Base-by-base conservation (phyloP, 2,797 vertebrate genomes). In the Eptatretus atami region DNA sequence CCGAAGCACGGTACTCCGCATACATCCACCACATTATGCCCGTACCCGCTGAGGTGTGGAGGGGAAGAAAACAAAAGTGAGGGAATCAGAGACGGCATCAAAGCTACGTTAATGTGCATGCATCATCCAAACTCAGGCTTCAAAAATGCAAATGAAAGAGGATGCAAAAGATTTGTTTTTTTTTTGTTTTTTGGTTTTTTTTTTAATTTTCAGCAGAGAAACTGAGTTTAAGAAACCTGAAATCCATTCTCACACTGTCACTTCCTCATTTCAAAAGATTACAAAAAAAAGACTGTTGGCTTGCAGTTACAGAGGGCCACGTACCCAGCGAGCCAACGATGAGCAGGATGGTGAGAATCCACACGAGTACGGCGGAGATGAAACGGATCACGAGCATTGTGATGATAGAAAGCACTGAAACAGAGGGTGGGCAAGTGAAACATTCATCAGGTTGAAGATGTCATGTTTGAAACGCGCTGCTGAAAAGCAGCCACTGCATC, bases 331-430 rank as follows among this genome's bases (percentile, higher is more conserved):
- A 93, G 63, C 86, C 87, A 13, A 96, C 76, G 69, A 88, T 77
- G 63, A 93, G 81, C 71, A 90, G 72, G 67, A 78, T 75, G 53
- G 88, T 94, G 72, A 96, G 76, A 75, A 94, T 87, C 88, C 90
- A 95, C 67, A 95, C 83, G 66, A 96, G 81, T 55, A 93, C 74
- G 64, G 83, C 82, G 15, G 90, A 96, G 76, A 96, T 96, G 76
- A 92, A 96, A 44, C 90, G 82, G 66, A 96, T 92, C 72, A 95
- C 80, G 69, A 94, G 77, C 86, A 92, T 95, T 73, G 95, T 77
- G 71, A 84, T 77, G 85, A 95, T 93, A 65, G 90, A 95, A 52
- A 96, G 76, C 70, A 83, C 90, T 96, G 77, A 52, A 76, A 66
- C 65, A 65, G 65, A 70, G 63, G 63, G 63, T 53, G 63, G 64